Evolutionary conservation across 1,140 invertebrate species (phyloP).

Genomic region (Neodiprion fabricii): DNA sequence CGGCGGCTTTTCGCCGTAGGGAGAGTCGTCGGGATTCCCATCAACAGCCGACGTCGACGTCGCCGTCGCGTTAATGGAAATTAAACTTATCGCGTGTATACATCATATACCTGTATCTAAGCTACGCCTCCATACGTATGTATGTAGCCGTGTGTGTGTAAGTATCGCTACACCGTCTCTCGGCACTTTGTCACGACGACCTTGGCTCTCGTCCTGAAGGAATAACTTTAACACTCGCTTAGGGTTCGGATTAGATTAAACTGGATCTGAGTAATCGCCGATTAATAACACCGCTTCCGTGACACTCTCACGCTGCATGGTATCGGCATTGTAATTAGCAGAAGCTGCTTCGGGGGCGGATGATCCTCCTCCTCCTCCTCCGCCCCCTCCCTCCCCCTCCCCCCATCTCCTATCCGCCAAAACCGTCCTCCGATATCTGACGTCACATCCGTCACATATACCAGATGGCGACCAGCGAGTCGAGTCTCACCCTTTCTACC

Average conservation of each 20-base stretch:
- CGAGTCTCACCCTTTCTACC: too few species aligned
- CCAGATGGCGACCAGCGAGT: conserved; percentile 11
- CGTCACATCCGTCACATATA: not conserved
- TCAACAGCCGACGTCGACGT: too few species aligned
- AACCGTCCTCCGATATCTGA: not conserved
- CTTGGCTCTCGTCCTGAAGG: not conserved
- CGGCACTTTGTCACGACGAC: not conserved
- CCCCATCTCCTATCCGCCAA: not conserved
- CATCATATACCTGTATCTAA: too few species aligned
- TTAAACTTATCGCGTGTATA: not conserved
- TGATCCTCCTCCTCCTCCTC: too few species aligned
- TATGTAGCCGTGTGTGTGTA: too few species aligned
- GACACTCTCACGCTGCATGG: conserved; percentile 31
- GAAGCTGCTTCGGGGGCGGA: not conserved
- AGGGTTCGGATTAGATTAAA: conserved; percentile 48
- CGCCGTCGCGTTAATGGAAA: not conserved
- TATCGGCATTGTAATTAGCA: conserved; percentile 48
- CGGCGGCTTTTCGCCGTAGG: too few species aligned
- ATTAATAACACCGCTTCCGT: conserved; percentile 49
- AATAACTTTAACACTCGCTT: conserved; percentile 39
- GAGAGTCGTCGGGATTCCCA: too few species aligned
- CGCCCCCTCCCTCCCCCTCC: not conserved
- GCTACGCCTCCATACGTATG: too few species aligned
- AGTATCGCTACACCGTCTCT: not conserved
- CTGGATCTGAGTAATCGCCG: conserved; percentile 49